phyloP scores from a whole-genome alignment of 2,797 vertebrate species.

The Bucorvus abyssinicus region DNA sequence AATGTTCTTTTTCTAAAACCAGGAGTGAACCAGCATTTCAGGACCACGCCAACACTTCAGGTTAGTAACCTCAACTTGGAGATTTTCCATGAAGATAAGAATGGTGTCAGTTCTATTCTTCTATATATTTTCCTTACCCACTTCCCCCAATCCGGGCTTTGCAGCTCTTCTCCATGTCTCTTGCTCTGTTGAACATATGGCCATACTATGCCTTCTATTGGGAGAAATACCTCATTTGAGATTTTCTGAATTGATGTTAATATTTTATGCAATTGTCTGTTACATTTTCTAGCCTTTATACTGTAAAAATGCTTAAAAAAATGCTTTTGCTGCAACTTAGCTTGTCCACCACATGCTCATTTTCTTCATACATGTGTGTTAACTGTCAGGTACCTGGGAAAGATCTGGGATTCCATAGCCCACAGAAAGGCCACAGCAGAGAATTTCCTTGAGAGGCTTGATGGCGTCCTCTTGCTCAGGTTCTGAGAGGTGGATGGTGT shows the following conservation, averaged over 20 bases:
- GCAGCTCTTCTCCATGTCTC: background rate
- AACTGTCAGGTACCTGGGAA: background rate
- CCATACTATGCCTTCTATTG: background rate
- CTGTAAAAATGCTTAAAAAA: background rate
- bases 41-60: background rate
- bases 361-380: background rate
- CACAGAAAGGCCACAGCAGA: background rate
- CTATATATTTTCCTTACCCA: background rate
- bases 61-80: background rate
- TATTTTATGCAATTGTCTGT: background rate
- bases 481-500: background rate
- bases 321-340: background rate
- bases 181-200: background rate
- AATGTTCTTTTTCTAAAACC: background rate
- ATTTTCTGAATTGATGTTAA: background rate
- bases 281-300: background rate
- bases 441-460: background rate
- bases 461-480: background rate
- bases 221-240: background rate
- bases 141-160: background rate
- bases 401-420: background rate
- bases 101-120: background rate
- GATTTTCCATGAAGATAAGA: background rate
- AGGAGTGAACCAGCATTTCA: background rate
- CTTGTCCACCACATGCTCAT: background rate